Conservation (phyloP, 2,797 vertebrate genomes). For the Acridotheres tristis region DNA sequence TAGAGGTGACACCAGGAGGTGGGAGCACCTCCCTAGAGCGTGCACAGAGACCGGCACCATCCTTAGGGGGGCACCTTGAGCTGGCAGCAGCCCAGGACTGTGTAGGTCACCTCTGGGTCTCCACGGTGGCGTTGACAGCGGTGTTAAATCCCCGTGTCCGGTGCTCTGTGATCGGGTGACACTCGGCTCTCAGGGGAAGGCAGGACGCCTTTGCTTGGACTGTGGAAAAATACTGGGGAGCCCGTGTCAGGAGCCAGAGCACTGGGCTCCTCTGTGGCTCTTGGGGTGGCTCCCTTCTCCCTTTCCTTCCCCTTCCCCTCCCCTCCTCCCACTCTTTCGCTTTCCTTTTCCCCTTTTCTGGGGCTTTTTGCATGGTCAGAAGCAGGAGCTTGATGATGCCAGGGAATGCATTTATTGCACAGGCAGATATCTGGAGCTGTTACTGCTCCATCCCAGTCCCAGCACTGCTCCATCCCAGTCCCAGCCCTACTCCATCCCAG, state of each 20-base stretch:
- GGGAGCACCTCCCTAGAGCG: accelerated
- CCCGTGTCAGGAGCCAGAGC: neutral
- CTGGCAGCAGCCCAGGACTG: neutral
- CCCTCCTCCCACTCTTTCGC: neutral
- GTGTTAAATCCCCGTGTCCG: neutral
- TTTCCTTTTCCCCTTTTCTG: neutral
- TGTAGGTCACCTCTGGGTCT: neutral
- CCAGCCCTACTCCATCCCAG: neutral
- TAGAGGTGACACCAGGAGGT: neutral
- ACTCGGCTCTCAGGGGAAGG: neutral
- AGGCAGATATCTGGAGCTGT: neutral
- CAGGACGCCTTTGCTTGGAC: neutral
- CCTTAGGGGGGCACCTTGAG: neutral
- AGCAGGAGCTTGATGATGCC: neutral
- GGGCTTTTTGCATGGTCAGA: neutral
- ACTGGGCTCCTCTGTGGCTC: neutral
- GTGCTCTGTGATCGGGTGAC: neutral
- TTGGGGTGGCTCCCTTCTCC: neutral
- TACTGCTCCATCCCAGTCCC: neutral
- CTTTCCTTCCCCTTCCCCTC: neutral
- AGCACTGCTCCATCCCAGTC: neutral
- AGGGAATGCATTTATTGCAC: neutral
- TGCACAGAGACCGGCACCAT: neutral
- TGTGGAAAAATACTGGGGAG: slow-evolving; percentile 25
- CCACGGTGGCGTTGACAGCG: accelerated